phyloP scores from a whole-genome alignment of 2,797 vertebrate species.

The Poecilia velifera region DNA sequence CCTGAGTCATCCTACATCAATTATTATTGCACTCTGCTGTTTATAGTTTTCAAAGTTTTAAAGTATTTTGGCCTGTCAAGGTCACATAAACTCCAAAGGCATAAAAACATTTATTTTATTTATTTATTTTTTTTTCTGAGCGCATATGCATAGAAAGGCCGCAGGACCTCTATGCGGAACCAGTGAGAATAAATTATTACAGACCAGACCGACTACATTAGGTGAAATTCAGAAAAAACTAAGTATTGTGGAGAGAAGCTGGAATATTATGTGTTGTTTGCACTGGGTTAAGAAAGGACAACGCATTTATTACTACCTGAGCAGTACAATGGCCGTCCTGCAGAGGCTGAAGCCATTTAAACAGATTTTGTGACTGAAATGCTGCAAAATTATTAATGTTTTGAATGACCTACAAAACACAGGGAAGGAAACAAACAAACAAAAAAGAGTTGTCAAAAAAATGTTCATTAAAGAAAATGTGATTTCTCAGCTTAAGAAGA shows the following conservation, averaged over 20 bases:
- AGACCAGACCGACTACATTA: conserved; percentile 24
- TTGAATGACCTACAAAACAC: conserved; percentile 15
- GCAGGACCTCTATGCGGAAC: conserved; percentile 22
- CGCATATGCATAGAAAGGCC: conserved; percentile 29
- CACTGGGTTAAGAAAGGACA: conserved; percentile 4
- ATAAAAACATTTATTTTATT: conserved; percentile 36
- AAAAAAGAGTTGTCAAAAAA: conserved; percentile 25
- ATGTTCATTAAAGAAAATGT: background rate
- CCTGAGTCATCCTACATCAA: conserved; percentile 5
- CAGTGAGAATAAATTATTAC: conserved; percentile 39
- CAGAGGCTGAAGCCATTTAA: conserved; percentile 7
- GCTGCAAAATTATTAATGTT: conserved; percentile 30
- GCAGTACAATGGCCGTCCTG: conserved; percentile 6
- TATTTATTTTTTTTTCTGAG: conserved; percentile 20
- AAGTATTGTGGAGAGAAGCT: conserved; percentile 13
- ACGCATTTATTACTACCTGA: conserved; percentile 28
- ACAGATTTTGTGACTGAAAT: conserved; percentile 40
- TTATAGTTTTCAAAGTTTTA: conserved; percentile 36
- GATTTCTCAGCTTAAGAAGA: conserved; percentile 28
- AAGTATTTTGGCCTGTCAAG: conserved; percentile 36
- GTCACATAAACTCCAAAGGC: conserved; percentile 41
- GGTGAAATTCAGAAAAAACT: conserved; percentile 10
- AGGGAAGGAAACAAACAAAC: conserved; percentile 25
- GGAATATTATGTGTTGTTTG: conserved; percentile 18
- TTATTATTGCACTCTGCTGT: conserved; percentile 45